A percentile compares a stretch with the other conserved stretches of the same genome.
Conservation (phyloP, 2,113 vertebrate species). For the Columba livia region DNA sequence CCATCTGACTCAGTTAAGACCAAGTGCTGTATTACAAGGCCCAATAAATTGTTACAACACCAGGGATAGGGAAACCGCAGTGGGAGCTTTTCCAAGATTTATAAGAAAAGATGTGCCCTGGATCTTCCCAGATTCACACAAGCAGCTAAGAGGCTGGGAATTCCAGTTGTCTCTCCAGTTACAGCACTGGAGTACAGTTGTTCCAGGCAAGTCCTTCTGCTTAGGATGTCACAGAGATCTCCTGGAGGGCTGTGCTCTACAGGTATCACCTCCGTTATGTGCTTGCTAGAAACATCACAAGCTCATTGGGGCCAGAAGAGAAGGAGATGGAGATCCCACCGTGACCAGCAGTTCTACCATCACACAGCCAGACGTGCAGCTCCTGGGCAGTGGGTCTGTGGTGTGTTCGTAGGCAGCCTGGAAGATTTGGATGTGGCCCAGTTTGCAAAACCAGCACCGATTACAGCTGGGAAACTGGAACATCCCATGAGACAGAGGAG, state of each 20-base stretch:
- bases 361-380: not conserved
- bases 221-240: not conserved
- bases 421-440: not conserved
- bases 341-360: not conserved
- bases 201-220: not conserved
- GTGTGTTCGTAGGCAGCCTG: not conserved
- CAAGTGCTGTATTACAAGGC: not conserved
- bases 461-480: not conserved
- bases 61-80: not conserved
- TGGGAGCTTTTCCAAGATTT: not conserved
- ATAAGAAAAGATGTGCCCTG: not conserved
- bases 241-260: not conserved
- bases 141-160: not conserved
- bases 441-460: not conserved
- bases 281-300: not conserved
- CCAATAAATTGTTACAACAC: not conserved
- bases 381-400: not conserved
- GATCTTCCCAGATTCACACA: not conserved
- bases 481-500: not conserved
- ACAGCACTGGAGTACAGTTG: not conserved
- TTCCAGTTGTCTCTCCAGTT: not conserved
- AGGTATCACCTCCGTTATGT: not conserved
- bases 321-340: not conserved
- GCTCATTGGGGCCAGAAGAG: not conserved
- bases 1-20: not conserved